phyloP scores from a whole-genome alignment of 2,888 invertebrate genomes.

The Cheiracanthium punctorium region DNA sequence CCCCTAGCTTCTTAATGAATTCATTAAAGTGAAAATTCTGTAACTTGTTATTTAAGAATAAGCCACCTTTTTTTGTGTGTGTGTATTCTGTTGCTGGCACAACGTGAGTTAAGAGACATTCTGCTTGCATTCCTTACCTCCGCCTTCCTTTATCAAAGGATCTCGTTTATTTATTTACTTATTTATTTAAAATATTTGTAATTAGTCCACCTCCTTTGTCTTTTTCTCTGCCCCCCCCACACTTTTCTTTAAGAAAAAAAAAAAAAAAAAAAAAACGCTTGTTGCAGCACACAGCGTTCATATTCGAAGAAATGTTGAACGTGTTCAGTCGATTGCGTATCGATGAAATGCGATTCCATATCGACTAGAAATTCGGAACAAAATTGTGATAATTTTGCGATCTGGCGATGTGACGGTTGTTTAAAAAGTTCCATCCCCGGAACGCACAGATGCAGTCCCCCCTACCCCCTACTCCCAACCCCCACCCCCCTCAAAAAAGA shows the following conservation, averaged over 20 bases:
- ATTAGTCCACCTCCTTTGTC: no score
- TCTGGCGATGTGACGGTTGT: background rate
- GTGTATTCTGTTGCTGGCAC: constrained; percentile 61
- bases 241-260: no score
- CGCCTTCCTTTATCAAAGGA: background rate
- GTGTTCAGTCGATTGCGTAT: background rate
- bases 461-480: no score
- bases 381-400: constrained; percentile 10
- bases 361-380: constrained; percentile 4
- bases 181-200: no score
- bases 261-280: background rate
- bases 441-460: background rate
- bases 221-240: background rate
- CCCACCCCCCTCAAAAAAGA: no score
- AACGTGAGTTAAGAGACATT: constrained; percentile 13
- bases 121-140: background rate
- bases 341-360: background rate
- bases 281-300: constrained; percentile 3
- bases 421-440: background rate
- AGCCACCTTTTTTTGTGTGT: constrained; percentile 47
- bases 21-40: background rate
- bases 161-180: no score
- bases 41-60: background rate
- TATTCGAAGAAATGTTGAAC: background rate
- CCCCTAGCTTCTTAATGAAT: background rate